Conservation (phyloP, 2,888 invertebrate species). For the Epirrhoe tristata region DNA sequence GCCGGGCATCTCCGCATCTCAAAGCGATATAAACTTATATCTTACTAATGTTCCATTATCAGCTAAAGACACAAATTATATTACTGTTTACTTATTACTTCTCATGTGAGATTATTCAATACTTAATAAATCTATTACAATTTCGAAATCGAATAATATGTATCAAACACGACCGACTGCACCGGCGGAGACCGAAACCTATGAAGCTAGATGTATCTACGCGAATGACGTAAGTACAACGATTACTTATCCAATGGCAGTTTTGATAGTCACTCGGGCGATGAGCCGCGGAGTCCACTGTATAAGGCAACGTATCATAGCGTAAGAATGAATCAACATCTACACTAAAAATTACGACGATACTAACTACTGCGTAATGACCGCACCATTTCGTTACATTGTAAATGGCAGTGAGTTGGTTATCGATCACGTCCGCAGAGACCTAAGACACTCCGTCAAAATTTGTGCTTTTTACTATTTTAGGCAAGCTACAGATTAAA, state of each 20-base stretch:
- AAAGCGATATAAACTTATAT: slow-evolving; percentile 81
- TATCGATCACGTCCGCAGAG: slow-evolving; percentile 65
- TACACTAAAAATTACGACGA: slow-evolving; percentile 47
- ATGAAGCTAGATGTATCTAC: slow-evolving; percentile 76
- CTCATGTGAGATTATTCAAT: slow-evolving; percentile 81
- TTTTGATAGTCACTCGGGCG: slow-evolving; percentile 74
- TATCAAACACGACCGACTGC: slow-evolving; percentile 83
- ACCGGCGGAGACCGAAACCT: slow-evolving; percentile 78
- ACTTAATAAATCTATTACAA: slow-evolving; percentile 83
- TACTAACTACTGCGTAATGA: slow-evolving; percentile 61
- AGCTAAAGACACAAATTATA: slow-evolving; percentile 85
- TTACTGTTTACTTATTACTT: slow-evolving; percentile 80
- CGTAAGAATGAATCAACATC: slow-evolving; percentile 58
- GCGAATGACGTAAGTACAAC: slow-evolving; percentile 70
- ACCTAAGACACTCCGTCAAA: slow-evolving; percentile 76
- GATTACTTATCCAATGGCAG: slow-evolving; percentile 84
- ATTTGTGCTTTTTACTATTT: slow-evolving; percentile 76
- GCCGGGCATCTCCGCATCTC: slow-evolving; percentile 49
- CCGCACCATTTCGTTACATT: slow-evolving; percentile 69
- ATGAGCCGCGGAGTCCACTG: slow-evolving; percentile 41
- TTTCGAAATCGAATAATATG: slow-evolving; percentile 83
- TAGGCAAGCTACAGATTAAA: slow-evolving; percentile 44
- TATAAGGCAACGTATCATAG: slow-evolving; percentile 77
- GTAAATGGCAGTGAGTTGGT: slow-evolving; percentile 81
- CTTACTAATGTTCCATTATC: slow-evolving; percentile 80